Conservation (phyloP, 2,888 invertebrate genomes). For the Idaea aversata region DNA sequence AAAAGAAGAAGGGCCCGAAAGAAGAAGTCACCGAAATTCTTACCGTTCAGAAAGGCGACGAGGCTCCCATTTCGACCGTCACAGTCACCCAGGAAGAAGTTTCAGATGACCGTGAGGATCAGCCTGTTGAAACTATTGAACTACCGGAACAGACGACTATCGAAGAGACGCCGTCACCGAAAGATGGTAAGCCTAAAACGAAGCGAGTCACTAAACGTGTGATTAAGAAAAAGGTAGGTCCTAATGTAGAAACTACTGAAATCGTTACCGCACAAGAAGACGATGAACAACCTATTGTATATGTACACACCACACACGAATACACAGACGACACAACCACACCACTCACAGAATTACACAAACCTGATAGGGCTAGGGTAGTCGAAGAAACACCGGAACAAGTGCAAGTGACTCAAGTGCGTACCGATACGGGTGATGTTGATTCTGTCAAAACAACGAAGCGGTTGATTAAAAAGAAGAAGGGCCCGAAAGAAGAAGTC, state of each 20-base stretch:
- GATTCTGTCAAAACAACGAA: slow-evolving; percentile 56
- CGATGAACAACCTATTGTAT: slow-evolving; percentile 34
- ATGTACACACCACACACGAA: slow-evolving; percentile 27
- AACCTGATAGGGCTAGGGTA: slow-evolving; percentile 36
- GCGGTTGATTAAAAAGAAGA: slow-evolving; percentile 63
- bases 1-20: slow-evolving; percentile 46
- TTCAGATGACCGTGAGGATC: not conserved
- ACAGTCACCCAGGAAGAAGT: not conserved
- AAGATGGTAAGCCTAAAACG: slow-evolving; percentile 33
- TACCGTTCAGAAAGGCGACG: slow-evolving; percentile 60
- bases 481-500: slow-evolving; percentile 61
- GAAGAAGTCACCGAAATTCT: slow-evolving; percentile 60
- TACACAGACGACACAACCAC: slow-evolving; percentile 35
- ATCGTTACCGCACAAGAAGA: slow-evolving; percentile 61
- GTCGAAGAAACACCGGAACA: slow-evolving; percentile 29
- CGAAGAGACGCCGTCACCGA: not conserved
- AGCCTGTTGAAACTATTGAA: not conserved
- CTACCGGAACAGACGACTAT: not conserved
- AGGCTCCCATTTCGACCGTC: slow-evolving; percentile 40
- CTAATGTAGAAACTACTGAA: slow-evolving; percentile 63
- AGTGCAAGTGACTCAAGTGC: slow-evolving; percentile 30
- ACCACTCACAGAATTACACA: slow-evolving; percentile 21
- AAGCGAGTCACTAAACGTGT: slow-evolving; percentile 57
- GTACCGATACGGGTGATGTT: slow-evolving; percentile 48
- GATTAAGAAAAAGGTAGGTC: slow-evolving; percentile 61